phyloP scores from a whole-genome alignment of 2,797 vertebrate species.

The Merluccius polli region DNA sequence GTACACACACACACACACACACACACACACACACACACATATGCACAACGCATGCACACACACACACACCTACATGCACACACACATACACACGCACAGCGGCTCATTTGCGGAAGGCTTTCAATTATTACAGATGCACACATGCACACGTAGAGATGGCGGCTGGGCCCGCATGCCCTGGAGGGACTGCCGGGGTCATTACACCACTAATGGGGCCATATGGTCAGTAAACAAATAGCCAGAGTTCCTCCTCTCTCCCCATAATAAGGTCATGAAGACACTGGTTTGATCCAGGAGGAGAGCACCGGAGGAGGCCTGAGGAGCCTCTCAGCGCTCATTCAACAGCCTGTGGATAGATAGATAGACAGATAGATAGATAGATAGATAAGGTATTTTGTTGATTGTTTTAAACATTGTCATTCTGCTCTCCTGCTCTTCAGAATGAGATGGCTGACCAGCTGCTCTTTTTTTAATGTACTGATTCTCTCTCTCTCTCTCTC shows the following conservation, averaged over 20 bases:
- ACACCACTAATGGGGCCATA: conserved; percentile 79
- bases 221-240: conserved; percentile 79
- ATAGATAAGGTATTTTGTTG: conserved; percentile 10
- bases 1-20: conserved; percentile 15
- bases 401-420: conserved; percentile 31
- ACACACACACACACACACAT: background rate
- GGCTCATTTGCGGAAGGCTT: conserved; percentile 29
- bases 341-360: conserved; percentile 35
- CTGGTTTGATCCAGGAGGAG: conserved; percentile 56
- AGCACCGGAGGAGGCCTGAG: conserved; percentile 21
- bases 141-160: conserved; percentile 24
- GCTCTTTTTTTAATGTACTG: conserved; percentile 70
- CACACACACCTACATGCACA: conserved; percentile 33
- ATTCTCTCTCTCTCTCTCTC: conserved; percentile 24
- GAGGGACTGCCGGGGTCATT: conserved; percentile 72
- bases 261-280: conserved; percentile 71
- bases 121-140: conserved; percentile 54
- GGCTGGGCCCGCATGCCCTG: conserved; percentile 40
- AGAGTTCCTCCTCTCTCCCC: conserved; percentile 60
- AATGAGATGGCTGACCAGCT: conserved; percentile 67
- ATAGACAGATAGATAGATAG: background rate
- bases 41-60: conserved; percentile 13
- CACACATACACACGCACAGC: conserved; percentile 11
- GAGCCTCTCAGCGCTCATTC: conserved; percentile 20
- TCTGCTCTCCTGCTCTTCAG: conserved; percentile 38